Evolutionary conservation across 2,797 vertebrate genomes (phyloP), one percentile per base, ranked within the genome.

Genomic region (Enoplosus armatus): DNA sequence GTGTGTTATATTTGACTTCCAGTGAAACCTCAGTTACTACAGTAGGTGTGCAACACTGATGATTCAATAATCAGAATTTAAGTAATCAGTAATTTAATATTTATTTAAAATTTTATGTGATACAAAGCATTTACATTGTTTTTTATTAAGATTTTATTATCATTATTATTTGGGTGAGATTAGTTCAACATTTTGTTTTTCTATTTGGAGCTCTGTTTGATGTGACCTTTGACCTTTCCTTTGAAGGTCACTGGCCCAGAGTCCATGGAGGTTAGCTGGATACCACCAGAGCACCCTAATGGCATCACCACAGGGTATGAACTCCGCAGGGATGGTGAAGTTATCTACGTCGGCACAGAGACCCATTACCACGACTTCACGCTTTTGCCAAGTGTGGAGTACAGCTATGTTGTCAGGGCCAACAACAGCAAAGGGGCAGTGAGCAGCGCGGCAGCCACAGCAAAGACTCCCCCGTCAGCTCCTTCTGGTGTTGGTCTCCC

Each of bases 201-300:
- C 33, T 62, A 10, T 51, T 68, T 26, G 2, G 27, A 41, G 29
- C 39, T 39, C 27, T 73, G 56, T 47, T 60, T 81, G 16, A 74
- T 43, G n/a, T 76, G 6, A 67, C 10, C 43, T 82, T 68, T 63
- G 11, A 51, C 29, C 24, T 77, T 69, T 69, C 1, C 6, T 80
- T 51, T 86, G 11, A 94, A 96, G 79, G 96, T 97, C 72, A 97
- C 95, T 12, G 96, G 97, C 64, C 94, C 97, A 0, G 95, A 96
- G 81, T 98, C 97, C 0, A 94, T 98, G 86, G 97, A 99, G 89
- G 90, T 99, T 63, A 94, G 90, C 11, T 98, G 98, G 98, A 93
- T 91, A 77, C 92, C 93, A 53, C 98, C 98, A 8, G 85, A 92
- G 48, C 92, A 91, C 5, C 96, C 97, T 18, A 98, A 99, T 48